phyloP scores from a whole-genome alignment of 2,888 invertebrate species.

The Zaprionus obscuricornis region DNA sequence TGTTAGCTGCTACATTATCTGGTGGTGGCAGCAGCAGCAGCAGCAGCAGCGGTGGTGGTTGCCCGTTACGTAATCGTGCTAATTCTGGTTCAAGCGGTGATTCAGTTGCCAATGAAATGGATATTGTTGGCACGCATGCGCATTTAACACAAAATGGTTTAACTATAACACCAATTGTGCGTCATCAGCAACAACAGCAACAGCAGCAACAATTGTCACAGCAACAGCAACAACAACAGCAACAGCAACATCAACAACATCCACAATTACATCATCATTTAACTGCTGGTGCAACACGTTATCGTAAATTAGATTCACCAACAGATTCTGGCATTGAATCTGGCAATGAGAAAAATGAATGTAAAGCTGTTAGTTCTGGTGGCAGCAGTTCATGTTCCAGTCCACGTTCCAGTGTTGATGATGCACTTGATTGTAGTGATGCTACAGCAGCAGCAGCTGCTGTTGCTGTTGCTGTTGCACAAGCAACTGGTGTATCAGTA shows the following conservation, averaged over 20 bases:
- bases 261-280: constrained; percentile 68
- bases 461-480: constrained; percentile 48
- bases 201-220: constrained; percentile 53
- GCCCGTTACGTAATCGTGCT: constrained; percentile 90
- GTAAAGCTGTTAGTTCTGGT: constrained; percentile 89
- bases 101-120: constrained; percentile 87
- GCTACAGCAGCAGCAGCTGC: constrained; percentile 45
- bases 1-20: constrained; percentile 90
- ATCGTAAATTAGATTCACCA: constrained; percentile 94
- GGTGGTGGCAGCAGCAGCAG: no score
- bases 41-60: no score
- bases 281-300: constrained; percentile 84
- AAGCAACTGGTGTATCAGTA: constrained; percentile 69
- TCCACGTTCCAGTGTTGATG: constrained; percentile 92
- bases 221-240: constrained; percentile 60
- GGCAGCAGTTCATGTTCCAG: constrained; percentile 92
- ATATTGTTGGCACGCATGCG: constrained; percentile 86
- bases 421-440: constrained; percentile 86
- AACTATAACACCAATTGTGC: constrained; percentile 88
- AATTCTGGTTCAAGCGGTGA: constrained; percentile 92
- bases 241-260: constrained; percentile 53
- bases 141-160: constrained; percentile 89
- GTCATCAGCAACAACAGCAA: constrained; percentile 74
- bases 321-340: constrained; percentile 97
- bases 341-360: constrained; percentile 93